phyloP scores from a whole-genome alignment of 2,113 vertebrate genomes.

The Takifugu flavidus region DNA sequence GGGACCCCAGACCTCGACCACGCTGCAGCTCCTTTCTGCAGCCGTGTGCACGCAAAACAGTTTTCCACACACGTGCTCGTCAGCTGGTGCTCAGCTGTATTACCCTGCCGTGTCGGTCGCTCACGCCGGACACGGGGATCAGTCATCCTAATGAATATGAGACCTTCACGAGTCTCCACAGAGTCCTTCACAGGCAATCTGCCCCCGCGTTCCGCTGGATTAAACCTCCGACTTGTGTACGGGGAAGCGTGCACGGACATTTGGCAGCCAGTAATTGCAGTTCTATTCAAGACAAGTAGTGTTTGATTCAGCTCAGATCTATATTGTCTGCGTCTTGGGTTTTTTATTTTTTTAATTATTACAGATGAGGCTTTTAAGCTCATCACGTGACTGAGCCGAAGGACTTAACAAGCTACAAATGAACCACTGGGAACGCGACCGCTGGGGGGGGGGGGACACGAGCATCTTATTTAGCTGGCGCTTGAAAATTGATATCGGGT shows the following conservation, averaged over 20 bases:
- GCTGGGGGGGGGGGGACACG: background rate
- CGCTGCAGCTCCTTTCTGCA: constrained; percentile 10
- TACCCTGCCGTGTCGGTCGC: constrained; percentile 44
- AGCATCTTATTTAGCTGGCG: too few relatives aligned
- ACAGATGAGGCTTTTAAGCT: constrained; percentile 9
- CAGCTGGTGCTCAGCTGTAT: constrained; percentile 39
- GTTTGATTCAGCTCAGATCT: too few relatives aligned
- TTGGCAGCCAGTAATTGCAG: too few relatives aligned
- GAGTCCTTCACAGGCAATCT: constrained; percentile 51
- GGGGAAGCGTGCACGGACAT: too few relatives aligned
- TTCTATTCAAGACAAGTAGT: too few relatives aligned
- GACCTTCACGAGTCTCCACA: constrained; percentile 53
- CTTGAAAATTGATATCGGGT: too few relatives aligned
- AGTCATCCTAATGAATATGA: constrained; percentile 52
- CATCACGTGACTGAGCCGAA: constrained; percentile 25
- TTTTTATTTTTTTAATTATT: too few relatives aligned
- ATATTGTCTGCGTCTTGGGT: too few relatives aligned
- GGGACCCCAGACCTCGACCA: constrained; percentile 16
- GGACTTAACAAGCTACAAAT: constrained; percentile 16
- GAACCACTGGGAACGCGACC: constrained; percentile 14
- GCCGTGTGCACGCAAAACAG: background rate
- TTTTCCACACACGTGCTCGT: constrained; percentile 28
- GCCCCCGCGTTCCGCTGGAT: constrained; percentile 15
- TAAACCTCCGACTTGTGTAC: constrained; percentile 33
- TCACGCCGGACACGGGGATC: constrained; percentile 43